Evolutionary conservation across 1,140 invertebrate genomes (phyloP), one percentile per base, ranked within the genome.

Genomic region (Drosophila rufa): DNA sequence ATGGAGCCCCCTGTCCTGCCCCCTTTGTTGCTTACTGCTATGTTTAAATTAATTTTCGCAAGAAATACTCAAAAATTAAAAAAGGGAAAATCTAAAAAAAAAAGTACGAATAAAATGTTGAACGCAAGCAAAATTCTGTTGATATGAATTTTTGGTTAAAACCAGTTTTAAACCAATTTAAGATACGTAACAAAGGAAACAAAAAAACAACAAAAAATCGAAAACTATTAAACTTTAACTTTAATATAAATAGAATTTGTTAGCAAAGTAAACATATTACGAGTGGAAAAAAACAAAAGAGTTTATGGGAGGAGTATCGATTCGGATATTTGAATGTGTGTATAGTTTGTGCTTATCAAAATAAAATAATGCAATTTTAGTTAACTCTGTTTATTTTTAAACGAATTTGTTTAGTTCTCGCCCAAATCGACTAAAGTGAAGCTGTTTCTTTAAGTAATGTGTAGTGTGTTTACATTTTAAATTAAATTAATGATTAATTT

Each of bases 371-470:
- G 85, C 85, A 90, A 90, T 90, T 90, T 90, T 90, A 90, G 85
- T 90, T 90, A 91, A 90, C 85, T 89, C 68, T 90, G 85, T 90
- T 91, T 90, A 90, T 82, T 85, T 90, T 56, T 79, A 79, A 79
- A 79, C 78, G 80, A 84, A 79, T 79, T 89, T 90, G 81, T 89
- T 90, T 89, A 84, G 68, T 84, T 83, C 56, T 69, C 74, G 61
- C 75, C 65, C 47, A 40, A 85, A 81, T 53, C 77, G 78, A 75
- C 56, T 68, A 75, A 79, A 71, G 85, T 82, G 85, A 90, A 90
- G 86, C 85, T 90, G 85, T 90, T 90, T 90, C 82, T 82, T 91
- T 90, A 90, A 90, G 85, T 90, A 91, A 85, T 90, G 78, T 82
- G 79, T 87, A 87, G 73, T 89, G 84, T 89, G 75, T 85, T 83